phyloP scores from a whole-genome alignment of 1,140 invertebrate species.

The Holcopasites calliopsidis region DNA sequence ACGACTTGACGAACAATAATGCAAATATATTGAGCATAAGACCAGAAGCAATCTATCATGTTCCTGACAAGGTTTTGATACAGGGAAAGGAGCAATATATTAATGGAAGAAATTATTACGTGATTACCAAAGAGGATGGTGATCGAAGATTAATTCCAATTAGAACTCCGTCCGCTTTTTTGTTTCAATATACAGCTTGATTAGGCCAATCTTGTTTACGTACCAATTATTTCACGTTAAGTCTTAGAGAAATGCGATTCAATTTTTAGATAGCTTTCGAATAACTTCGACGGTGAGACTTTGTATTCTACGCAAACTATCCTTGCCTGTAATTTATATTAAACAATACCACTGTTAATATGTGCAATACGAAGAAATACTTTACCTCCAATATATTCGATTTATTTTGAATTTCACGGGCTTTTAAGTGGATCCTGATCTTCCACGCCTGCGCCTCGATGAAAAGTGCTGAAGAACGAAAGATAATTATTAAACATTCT shows the following conservation, averaged over 20 bases:
- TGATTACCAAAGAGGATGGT: constrained; percentile 81
- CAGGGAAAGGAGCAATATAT: constrained; percentile 79
- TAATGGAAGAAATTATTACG: constrained; percentile 88
- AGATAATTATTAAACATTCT: no score
- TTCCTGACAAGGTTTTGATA: background rate
- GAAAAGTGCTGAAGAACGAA: no score
- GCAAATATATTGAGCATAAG: constrained; percentile 27
- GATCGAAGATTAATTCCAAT: constrained; percentile 84
- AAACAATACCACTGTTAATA: no score
- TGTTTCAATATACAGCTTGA: constrained; percentile 82
- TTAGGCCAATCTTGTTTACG: background rate
- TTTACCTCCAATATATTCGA: background rate
- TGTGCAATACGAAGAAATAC: background rate
- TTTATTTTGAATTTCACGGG: no score
- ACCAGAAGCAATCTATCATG: constrained; percentile 48
- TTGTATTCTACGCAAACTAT: no score
- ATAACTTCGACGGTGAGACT: no score
- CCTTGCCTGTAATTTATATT: no score
- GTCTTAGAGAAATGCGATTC: no score
- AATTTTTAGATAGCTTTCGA: no score
- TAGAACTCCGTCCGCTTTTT: constrained; percentile 85
- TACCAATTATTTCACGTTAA: background rate
- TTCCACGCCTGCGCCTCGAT: background rate
- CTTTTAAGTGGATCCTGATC: background rate
- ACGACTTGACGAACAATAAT: background rate